Evolutionary conservation across 2,113 vertebrate genomes (phyloP).

Genomic region (Stegostoma tigrinum): DNA sequence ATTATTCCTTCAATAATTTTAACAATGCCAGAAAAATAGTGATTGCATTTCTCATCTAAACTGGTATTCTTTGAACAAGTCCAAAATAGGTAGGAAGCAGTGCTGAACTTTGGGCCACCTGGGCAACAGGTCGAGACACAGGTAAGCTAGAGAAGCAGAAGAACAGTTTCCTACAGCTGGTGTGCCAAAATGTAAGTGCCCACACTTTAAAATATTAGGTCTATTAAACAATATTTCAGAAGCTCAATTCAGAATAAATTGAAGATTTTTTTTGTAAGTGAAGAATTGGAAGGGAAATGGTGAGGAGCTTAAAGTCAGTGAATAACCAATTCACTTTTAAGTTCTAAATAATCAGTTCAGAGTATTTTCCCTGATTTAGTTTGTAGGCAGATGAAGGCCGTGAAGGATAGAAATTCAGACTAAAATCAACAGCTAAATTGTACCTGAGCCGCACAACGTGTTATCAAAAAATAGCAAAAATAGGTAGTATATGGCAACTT

Average conservation of each 20-base stretch:
- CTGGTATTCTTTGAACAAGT: neutral
- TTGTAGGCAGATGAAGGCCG: neutral
- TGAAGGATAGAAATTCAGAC: neutral
- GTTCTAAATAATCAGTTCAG: neutral
- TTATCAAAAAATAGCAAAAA: neutral
- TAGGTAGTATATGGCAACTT: neutral
- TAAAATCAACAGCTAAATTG: neutral
- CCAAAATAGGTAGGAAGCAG: neutral
- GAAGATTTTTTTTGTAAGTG: neutral
- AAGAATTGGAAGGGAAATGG: neutral
- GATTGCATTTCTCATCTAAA: neutral
- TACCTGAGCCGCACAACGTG: slow-evolving; percentile 21
- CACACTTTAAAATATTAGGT: neutral
- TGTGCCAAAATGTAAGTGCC: neutral
- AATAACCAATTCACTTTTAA: neutral
- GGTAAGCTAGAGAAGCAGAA: neutral
- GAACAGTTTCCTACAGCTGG: neutral
- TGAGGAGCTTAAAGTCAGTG: neutral
- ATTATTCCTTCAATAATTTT: neutral
- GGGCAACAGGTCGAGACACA: neutral
- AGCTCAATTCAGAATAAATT: neutral
- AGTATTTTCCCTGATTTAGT: slow-evolving; percentile 23
- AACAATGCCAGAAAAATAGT: neutral
- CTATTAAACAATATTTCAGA: neutral
- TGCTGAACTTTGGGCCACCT: neutral